Base-by-base conservation (phyloP, 2,113 vertebrate species). In the Sialia sialis region DNA sequence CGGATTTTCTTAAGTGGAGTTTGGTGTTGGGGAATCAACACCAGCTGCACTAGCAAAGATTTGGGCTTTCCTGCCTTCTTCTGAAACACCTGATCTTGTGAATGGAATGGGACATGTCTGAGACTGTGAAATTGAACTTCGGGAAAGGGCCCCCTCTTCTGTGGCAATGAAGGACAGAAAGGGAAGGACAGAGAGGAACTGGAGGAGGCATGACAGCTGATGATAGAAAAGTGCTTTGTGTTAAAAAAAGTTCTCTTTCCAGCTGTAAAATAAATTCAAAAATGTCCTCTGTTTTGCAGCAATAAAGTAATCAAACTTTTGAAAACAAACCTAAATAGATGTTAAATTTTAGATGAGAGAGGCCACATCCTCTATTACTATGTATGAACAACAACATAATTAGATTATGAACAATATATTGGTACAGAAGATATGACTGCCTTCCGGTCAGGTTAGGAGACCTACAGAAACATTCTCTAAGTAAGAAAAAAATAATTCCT, bases 101-200 rank as follows among this genome's bases (percentile, higher is more conserved):
- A 74, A 62, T 34, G 18, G 27, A 64, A 77, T 30, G 11, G 23
- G 13, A 52, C 7, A 7, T 4, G 4, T 54, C 43, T 62, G 32
- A 14, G 21, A 55, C 16, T 38, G 27, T 3, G 14, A 87, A 72
- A 74, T 1, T 3, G 3, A 39, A n/a, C 11, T 72, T 23, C 72
- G 29, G 36, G 36, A 59, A 20, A 75, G 13, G 7, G 2, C 0
- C 0, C 0, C 0, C 2, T 46, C 12, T 48, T 72, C 23, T 51
- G n/a, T 17, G 16, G 13, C 0, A 9, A 17, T 22, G 9, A 68
- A 63, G 36, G 36, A 30, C 4, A 54, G 21, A 78, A 81, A 72
- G 46, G 12, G 13, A 79, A 48, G 5, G 34, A 56, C 10, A 25
- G 27, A 49, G 8, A 10, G 9, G 32, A 81, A 11, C 0, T 38